A percentile compares a stretch with the other conserved stretches of the same genome.
Conservation (phyloP, 2,113 vertebrate genomes). For the Istiophorus platypterus region DNA sequence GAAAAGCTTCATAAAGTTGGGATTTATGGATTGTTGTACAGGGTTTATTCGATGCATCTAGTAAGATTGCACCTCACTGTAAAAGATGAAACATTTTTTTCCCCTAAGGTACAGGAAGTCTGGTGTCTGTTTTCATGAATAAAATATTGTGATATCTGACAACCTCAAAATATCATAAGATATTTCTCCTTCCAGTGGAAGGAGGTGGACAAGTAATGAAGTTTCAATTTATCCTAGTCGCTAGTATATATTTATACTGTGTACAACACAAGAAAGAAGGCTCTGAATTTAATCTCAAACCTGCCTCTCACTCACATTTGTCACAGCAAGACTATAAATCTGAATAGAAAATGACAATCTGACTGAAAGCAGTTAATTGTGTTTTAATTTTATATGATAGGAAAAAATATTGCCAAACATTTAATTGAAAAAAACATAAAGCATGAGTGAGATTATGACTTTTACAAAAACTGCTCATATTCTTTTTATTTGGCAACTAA, state of each 20-base stretch:
- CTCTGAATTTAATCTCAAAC: not conserved
- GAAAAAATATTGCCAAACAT: not conserved
- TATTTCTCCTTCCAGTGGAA: not conserved
- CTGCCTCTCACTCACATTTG: not conserved
- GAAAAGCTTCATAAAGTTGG: constrained; percentile 1
- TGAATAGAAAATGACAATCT: not conserved
- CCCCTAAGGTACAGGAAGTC: not conserved
- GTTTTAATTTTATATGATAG: not conserved
- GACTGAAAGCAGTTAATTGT: not conserved
- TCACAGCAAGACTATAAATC: not conserved
- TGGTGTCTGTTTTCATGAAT: constrained; percentile 31
- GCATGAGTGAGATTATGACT: not conserved
- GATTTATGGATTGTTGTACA: not conserved
- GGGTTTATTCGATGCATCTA: not conserved
- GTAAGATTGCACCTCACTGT: not conserved
- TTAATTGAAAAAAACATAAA: not conserved
- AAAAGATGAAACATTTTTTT: constrained; percentile 9
- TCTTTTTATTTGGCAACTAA: too few species aligned
- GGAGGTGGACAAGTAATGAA: not conserved
- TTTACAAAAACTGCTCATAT: not conserved
- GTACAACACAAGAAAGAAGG: not conserved
- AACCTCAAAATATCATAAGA: constrained; percentile 43
- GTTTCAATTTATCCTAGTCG: constrained; percentile 5
- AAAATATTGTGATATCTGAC: constrained; percentile 44
- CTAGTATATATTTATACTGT: not conserved